These are phyloP conservation scores for Synanthedon myopaeformis DNA, from an alignment of 2,888 invertebrate genomes.

Conservation along the genomic window DNA sequence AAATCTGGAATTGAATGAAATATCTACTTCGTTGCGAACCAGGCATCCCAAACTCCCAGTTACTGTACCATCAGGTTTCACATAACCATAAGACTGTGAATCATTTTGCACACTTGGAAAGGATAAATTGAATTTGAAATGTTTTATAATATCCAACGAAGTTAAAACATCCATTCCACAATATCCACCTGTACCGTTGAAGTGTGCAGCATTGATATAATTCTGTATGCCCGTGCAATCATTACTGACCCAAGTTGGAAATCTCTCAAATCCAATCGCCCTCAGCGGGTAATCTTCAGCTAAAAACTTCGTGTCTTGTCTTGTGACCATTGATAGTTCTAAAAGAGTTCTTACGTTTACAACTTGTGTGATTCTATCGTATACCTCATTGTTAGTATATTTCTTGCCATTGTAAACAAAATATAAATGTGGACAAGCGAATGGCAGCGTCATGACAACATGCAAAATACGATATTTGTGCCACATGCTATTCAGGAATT, in stretches of 20 bases:
- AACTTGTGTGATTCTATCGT: constrained; percentile 26
- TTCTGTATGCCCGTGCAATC: constrained; percentile 19
- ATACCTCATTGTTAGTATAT: constrained; percentile 11
- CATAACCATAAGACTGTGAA: constrained; percentile 21
- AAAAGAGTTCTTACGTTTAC: constrained; percentile 9
- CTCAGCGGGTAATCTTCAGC: constrained; percentile 26
- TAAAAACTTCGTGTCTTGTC: constrained; percentile 11
- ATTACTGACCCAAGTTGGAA: constrained; percentile 29
- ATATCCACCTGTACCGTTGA: constrained; percentile 15
- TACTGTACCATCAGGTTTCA: constrained; percentile 6
- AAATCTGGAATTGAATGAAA: constrained; percentile 43
- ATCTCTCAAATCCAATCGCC: constrained; percentile 26
- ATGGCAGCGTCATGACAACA: constrained; percentile 23
- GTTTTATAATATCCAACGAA: constrained; percentile 25
- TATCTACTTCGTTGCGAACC: constrained; percentile 22
- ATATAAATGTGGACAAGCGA: constrained; percentile 20
- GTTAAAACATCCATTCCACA: constrained; percentile 37
- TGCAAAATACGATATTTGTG: constrained; percentile 17
- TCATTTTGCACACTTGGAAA: constrained; percentile 9
- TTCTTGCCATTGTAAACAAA: constrained; percentile 21
- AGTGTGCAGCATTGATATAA: constrained; percentile 15
- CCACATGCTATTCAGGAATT: constrained; percentile 30
- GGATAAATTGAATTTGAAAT: constrained; percentile 24
- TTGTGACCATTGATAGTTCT: constrained; percentile 8
- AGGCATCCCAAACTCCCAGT: constrained; percentile 29